Evolutionary conservation across 2,888 invertebrate species (phyloP).

Genomic region (Xanthia icteritia): DNA sequence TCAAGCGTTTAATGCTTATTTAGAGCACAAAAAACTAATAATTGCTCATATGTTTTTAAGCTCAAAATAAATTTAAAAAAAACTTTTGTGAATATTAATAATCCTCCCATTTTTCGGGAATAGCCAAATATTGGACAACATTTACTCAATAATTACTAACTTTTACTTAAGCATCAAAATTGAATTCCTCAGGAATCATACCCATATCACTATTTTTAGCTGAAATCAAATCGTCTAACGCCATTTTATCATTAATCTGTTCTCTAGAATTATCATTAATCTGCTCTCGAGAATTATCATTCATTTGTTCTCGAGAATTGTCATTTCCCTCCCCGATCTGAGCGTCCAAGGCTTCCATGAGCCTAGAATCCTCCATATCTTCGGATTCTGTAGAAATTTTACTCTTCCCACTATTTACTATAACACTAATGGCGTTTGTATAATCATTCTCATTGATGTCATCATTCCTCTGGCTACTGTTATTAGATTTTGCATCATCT

Average conservation of each 20-base stretch:
- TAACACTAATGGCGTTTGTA: conserved; percentile 37
- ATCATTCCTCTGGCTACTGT: neutral
- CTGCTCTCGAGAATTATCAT: neutral
- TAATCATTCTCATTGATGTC: conserved; percentile 7
- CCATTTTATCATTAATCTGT: conserved; percentile 7
- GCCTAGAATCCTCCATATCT: conserved; percentile 29
- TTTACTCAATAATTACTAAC: neutral
- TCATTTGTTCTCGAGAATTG: neutral
- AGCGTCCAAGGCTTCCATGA: conserved; percentile 50
- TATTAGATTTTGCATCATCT: neutral
- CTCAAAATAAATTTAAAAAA: neutral
- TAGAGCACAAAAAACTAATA: neutral
- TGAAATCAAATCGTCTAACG: conserved; percentile 32
- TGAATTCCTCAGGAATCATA: conserved; percentile 31
- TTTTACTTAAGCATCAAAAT: conserved; percentile 35
- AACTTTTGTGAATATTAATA: neutral
- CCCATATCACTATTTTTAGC: conserved; percentile 19
- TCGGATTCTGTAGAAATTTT: conserved; percentile 20
- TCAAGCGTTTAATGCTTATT: neutral
- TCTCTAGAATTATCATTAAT: conserved; percentile 16
- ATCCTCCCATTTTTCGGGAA: neutral
- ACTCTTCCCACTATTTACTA: neutral
- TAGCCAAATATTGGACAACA: neutral
- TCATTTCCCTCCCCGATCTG: conserved; percentile 38
- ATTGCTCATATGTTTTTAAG: neutral